Evolutionary conservation across 23 tunicate species (phyloP).

Genomic region (Corella eumyota): DNA sequence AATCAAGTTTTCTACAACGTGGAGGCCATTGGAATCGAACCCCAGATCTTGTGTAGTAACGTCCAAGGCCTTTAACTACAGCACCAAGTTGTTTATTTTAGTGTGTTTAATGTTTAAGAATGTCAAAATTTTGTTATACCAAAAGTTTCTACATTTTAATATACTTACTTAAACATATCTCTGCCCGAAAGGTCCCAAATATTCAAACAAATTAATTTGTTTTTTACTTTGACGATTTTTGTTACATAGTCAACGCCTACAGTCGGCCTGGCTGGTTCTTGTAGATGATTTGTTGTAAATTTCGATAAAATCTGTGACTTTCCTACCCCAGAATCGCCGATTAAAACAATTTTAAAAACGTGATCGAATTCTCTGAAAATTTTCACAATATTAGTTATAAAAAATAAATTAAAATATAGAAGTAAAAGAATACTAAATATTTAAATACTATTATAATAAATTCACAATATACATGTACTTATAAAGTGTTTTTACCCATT

Average conservation of each 20-base stretch:
- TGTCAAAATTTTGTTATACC: no score
- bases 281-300: conserved; percentile 35
- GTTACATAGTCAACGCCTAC: conserved; percentile 58
- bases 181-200: conserved; percentile 74
- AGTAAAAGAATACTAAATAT: neutral
- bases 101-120: no score
- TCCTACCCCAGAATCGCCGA: conserved; percentile 80
- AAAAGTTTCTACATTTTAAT: no score
- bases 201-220: conserved; percentile 26
- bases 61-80: no score
- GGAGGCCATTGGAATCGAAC: no score
- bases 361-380: conserved; percentile 19
- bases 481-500: no score
- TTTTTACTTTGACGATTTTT: conserved; percentile 26
- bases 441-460: neutral
- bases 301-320: conserved; percentile 55
- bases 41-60: no score
- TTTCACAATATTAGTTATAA: neutral
- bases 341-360: conserved; percentile 43
- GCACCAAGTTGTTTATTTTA: no score
- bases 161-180: conserved; percentile 59
- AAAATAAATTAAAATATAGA: neutral
- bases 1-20: no score
- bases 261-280: conserved; percentile 26
- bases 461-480: no score